Evolutionary conservation across 2,888 invertebrate species (phyloP).

Genomic region (Dasysyrphus tricinctus): DNA sequence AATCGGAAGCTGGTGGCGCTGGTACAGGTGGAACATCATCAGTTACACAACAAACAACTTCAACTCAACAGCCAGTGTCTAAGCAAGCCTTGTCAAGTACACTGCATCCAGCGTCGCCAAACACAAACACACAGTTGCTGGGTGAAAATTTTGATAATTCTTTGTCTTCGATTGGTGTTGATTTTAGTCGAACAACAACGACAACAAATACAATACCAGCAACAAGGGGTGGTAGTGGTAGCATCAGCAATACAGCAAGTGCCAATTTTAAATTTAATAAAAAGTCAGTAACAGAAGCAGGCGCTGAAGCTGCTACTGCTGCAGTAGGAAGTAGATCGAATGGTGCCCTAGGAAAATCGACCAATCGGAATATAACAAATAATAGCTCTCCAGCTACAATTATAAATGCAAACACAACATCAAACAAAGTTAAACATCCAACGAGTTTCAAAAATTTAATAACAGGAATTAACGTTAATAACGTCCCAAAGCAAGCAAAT

Average conservation of each 20-base stretch:
- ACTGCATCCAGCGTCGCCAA: slow-evolving; percentile 77
- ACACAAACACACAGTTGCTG: slow-evolving; percentile 58
- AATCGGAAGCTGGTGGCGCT: slow-evolving; percentile 38
- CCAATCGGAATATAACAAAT: slow-evolving; percentile 51
- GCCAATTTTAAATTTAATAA: slow-evolving; percentile 74
- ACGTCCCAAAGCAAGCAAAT: slow-evolving; percentile 44
- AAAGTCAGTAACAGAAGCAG: slow-evolving; percentile 44
- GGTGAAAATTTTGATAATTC: slow-evolving; percentile 69
- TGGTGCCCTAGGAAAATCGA: slow-evolving; percentile 50
- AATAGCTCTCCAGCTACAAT: slow-evolving; percentile 48
- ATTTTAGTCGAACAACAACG: slow-evolving; percentile 52
- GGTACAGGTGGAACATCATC: not conserved
- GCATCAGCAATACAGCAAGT: slow-evolving; percentile 72
- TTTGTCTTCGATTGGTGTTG: slow-evolving; percentile 63
- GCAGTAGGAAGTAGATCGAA: slow-evolving; percentile 48
- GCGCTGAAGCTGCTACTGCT: not conserved
- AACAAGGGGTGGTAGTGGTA: slow-evolving; percentile 10
- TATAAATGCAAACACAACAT: not conserved
- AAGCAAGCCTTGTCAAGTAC: slow-evolving; percentile 52
- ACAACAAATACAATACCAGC: slow-evolving; percentile 24
- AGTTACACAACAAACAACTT: slow-evolving; percentile 40
- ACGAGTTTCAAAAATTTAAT: slow-evolving; percentile 79
- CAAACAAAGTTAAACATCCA: slow-evolving; percentile 75
- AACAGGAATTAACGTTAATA: slow-evolving; percentile 62
- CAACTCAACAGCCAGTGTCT: slow-evolving; percentile 60